Evolutionary conservation across 2,888 invertebrate species (phyloP).

Genomic region (Diploptera punctata): DNA sequence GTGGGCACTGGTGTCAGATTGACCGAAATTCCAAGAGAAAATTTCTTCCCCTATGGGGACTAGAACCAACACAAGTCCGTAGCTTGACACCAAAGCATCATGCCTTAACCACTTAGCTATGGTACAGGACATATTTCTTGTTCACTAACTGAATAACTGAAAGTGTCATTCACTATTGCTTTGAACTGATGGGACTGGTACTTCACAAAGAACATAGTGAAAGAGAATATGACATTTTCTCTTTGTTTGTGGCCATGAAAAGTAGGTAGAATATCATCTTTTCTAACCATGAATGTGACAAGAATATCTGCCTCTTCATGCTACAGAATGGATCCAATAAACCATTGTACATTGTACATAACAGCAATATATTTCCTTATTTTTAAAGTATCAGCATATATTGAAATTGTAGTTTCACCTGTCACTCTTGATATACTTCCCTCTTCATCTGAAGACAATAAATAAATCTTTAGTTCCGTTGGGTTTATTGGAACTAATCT

Average conservation of each 20-base stretch:
- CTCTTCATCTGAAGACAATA: not conserved
- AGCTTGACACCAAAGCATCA: no score
- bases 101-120: no score
- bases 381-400: not conserved
- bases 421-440: not conserved
- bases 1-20: no score
- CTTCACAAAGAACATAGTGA: not conserved
- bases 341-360: not conserved
- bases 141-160: not conserved
- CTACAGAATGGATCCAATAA: constrained; percentile 4
- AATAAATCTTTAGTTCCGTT: not conserved
- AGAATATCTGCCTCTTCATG: not conserved
- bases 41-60: no score
- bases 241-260: not conserved
- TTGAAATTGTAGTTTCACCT: not conserved
- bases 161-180: not conserved
- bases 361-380: not conserved
- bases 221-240: not conserved
- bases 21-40: no score
- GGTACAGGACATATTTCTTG: not conserved
- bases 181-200: not conserved
- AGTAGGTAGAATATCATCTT: not conserved
- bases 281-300: constrained; percentile 3
- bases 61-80: no score
- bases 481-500: not conserved